Base-by-base conservation (phyloP, 2,888 invertebrate genomes). In the Thereva nobilitata region DNA sequence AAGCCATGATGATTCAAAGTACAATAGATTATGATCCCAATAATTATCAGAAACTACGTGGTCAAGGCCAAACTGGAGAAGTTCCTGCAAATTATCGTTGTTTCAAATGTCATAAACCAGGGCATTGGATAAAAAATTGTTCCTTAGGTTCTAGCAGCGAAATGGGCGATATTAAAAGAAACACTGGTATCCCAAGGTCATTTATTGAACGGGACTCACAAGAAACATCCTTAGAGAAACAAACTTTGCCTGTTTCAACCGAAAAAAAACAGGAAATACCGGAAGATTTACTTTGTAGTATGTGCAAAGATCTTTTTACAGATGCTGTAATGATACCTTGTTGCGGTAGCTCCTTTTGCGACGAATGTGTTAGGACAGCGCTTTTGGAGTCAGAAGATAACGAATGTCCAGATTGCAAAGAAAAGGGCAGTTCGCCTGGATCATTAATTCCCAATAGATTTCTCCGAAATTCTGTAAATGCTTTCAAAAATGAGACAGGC, bases 291-390 rank as follows among this genome's bases (percentile, higher is more conserved):
- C 83, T 93, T 53, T 99, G 99, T 82, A 90, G 89, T 67, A 86
- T 99, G 67, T 99, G 99, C 80, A 87, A 93, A 61, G 95, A 96
- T 79, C 83, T 98, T 47, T 86, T 97, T 70, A 89, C 90, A 0
- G 98, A 99, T 81, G 98, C 98, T 44, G 97, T 98, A 38, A 92
- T 98, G 87, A 95, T 97, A 78, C 95, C 96, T 0, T 99, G 98
- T 79, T 99, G 99, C 81, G 98, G 97, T 4, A 94, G 94, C 80
- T 96, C 96, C 7, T 99, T 95, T 83, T 99, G 99, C 81, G 97
- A 98, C 82, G 97, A 98, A 81, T 99, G 99, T 83, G 92, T 97
- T 68, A 86, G 97, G 71, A 91, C 90, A 69, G 89, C 90, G 53
- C 82, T 97, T 55, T 79, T 97, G 66, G 96, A 97, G 77, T 93